Conservation (phyloP, 2,888 invertebrate genomes). For the Troides helena region DNA sequence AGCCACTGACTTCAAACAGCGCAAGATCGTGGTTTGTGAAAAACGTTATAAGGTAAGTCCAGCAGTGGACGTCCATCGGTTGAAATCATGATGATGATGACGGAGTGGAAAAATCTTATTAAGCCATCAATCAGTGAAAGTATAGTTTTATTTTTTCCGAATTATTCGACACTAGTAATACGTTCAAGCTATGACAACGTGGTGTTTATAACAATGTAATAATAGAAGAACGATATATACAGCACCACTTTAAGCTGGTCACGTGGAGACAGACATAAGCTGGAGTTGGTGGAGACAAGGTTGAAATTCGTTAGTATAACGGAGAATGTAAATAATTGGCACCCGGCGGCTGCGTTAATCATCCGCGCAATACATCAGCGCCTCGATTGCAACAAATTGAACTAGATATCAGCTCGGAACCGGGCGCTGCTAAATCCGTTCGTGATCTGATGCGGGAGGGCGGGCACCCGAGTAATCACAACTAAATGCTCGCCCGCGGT, state of each 20-base stretch:
- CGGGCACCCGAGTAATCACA: constrained; percentile 43
- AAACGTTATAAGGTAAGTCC: no score
- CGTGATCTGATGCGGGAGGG: constrained; percentile 59
- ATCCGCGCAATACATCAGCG: constrained; percentile 2
- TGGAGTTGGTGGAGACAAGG: not conserved
- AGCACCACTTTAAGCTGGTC: not conserved
- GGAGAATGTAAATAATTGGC: constrained; percentile 23
- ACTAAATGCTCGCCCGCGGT: no score
- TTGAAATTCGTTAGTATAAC: no score
- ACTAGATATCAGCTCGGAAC: not conserved
- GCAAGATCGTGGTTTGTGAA: no score
- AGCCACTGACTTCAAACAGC: no score
- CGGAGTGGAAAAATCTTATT: no score
- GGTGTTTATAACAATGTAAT: not conserved
- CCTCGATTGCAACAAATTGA: constrained; percentile 2
- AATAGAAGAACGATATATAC: not conserved
- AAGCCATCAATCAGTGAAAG: no score
- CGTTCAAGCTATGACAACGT: not conserved
- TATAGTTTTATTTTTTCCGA: no score
- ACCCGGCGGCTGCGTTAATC: constrained; percentile 4
- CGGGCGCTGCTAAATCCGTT: constrained; percentile 40
- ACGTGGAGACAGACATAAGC: not conserved
- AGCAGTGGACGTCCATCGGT: no score
- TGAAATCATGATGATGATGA: no score
- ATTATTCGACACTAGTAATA: no score